Evolutionary conservation across 2,797 vertebrate species (phyloP).

Genomic region (Crocodylus rhombifer): DNA sequence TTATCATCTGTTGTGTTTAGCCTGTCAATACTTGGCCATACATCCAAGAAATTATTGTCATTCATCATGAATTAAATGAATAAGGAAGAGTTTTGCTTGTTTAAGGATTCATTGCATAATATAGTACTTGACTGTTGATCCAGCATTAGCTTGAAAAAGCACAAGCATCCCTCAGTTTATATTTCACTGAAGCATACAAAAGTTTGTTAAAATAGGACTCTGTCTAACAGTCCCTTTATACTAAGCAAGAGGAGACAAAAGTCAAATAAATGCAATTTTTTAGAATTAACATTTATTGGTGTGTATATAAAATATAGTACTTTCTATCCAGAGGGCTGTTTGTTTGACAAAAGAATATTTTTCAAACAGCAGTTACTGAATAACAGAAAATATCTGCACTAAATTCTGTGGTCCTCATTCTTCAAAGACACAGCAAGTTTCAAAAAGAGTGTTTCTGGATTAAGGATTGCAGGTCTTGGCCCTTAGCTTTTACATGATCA

Average conservation of each 20-base stretch:
- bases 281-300: neutral
- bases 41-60: neutral
- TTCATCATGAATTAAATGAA: conserved; percentile 5
- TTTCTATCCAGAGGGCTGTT: neutral
- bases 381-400: neutral
- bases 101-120: neutral
- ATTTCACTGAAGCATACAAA: neutral
- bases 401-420: neutral
- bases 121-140: conserved; percentile 11
- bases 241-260: conserved; percentile 11
- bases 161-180: neutral
- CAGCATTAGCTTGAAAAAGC: neutral
- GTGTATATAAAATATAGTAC: neutral
- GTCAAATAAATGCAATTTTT: neutral
- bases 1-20: neutral
- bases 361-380: neutral
- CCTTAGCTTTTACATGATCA: conserved; percentile 33
- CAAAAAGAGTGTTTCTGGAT: conserved; percentile 21
- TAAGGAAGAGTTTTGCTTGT: neutral
- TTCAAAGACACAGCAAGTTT: neutral
- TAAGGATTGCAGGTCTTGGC: conserved; percentile 8
- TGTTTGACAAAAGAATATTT: conserved; percentile 9
- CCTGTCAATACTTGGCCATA: neutral
- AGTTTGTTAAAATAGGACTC: conserved; percentile 11
- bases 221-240: neutral